Conservation (phyloP, 2,113 vertebrate species). For the Dromiciops gliroides region DNA sequence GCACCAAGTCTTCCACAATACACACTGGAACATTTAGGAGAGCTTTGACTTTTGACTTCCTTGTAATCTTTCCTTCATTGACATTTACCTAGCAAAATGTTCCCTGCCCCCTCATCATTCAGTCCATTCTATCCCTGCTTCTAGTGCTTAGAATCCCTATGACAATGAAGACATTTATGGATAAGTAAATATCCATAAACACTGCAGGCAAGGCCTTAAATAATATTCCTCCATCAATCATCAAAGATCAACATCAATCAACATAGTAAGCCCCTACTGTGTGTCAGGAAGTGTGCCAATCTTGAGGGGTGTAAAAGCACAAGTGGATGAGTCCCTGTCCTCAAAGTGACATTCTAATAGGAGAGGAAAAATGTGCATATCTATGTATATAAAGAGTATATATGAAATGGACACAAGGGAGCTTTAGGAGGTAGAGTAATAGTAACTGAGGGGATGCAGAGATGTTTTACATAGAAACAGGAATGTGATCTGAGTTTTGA, state of each 20-base stretch:
- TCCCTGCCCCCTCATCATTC: neutral
- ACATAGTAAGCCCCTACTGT: neutral
- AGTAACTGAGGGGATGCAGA: neutral
- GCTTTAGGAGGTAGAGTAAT: neutral
- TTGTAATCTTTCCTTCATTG: slow-evolving; percentile 46
- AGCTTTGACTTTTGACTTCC: slow-evolving; percentile 63
- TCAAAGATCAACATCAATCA: no score
- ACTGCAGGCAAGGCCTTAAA: neutral
- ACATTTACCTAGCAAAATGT: slow-evolving; percentile 21
- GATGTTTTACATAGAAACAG: neutral
- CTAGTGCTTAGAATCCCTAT: slow-evolving; percentile 27
- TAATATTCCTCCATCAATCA: neutral
- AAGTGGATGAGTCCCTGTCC: neutral
- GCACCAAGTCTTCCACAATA: slow-evolving; percentile 60
- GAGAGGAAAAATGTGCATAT: neutral
- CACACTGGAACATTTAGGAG: slow-evolving; percentile 76
- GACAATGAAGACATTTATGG: slow-evolving; percentile 22
- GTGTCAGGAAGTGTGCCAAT: neutral
- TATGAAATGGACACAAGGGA: neutral
- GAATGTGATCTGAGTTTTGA: neutral
- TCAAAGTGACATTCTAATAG: neutral
- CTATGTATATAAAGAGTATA: neutral
- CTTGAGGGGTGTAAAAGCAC: neutral
- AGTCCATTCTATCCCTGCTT: neutral
- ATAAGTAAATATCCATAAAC: neutral